Base-by-base conservation (phyloP, 2,797 vertebrate species). In the Danio tinwini region DNA sequence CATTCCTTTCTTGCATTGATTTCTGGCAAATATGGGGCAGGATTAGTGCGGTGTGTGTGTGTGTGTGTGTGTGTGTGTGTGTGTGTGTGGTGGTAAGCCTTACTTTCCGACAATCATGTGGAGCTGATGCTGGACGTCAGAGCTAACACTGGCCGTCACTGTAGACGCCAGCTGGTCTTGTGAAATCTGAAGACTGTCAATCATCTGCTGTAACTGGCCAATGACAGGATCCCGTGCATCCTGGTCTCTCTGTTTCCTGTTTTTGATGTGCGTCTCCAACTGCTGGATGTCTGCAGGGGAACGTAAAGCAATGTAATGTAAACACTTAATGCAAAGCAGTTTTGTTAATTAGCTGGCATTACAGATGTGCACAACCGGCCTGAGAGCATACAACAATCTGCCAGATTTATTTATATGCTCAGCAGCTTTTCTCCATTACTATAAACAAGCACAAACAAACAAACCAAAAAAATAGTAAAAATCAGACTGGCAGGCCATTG, bases 101-200 rank as follows among this genome's bases (percentile, higher is more conserved):
- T 90, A 99, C 98, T 96, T 99, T 94, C 96, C 94, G 88, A 98
- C 94, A 56, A 96, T 94, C 88, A 98, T 84, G 61, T 97, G 97
- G 74, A 98, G 94, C 91, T 99, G 97, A 83, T 97, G 96, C 89
- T 98, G 97, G 89, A 99, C 91, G 84, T 99, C 98, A 0, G 96
- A 87, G 8, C 96, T 94, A 70, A 99, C 93, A 0, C 92, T 96
- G 58, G 95, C 87, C 0, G 95, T 90, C 5, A 99, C 89, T 19
- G 84, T 95, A 79, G 89, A 94, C 0, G 95, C 90, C 92, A 99
- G 90, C 89, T 99, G 97, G 78, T 98, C 97, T 0, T 94, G 96
- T 85, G 89, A 93, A 86, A 85, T 95, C 86, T 97, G 97, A 86
- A 99, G 93, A 68, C 88, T 87, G 90, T 93, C 92, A 45, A 96